Evolutionary conservation across 1,140 invertebrate genomes (phyloP), one percentile per base, ranked within the genome.

Genomic region (Apis laboriosa): DNA sequence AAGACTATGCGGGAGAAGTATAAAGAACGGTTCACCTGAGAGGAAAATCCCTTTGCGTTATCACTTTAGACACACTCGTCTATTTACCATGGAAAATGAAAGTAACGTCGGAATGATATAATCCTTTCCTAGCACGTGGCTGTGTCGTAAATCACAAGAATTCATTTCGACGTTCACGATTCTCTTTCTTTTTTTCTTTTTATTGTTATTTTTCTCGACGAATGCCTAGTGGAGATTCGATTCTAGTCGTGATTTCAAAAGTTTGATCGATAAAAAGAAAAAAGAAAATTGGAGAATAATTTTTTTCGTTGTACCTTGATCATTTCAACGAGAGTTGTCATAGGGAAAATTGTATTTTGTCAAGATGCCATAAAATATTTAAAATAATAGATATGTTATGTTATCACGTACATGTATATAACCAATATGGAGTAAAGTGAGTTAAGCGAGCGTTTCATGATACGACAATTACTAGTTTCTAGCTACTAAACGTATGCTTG

Each of bases 11-110:
- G 58, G 9, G 15, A 28, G 75, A 70, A 60, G 5, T 43, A 84
- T 80, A 63, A 80, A 84, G 77, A 68, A 68, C 76, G 53, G 77
- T 66, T 74, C 34, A 12, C 58, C 67, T 21, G 55, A 61, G 56
- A 58, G 75, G 72, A 72, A 84, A 87, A 84, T 87, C 77, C 76
- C 66, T 64, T 83, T 55, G 43, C 82, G 74, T 87, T 87, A 87
- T 87, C 86, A 77, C 58, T 87, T 87, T 84, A 75, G 81, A 84
- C 80, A 80, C 85, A 86, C 80, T 72, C 86, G 80, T 77, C 86
- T 84, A 84, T 87, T 87, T 87, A 67, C 77, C 73, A 66, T 58
- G 60, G 64, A 74, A 73, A 80, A 84, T 74, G 74, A 68, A 80
- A 56, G 53, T 74, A 80, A 49, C 19, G 80, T 77, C 70, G 58